phyloP scores from a whole-genome alignment of 2,888 invertebrate species.

The Drosophila longiperda region DNA sequence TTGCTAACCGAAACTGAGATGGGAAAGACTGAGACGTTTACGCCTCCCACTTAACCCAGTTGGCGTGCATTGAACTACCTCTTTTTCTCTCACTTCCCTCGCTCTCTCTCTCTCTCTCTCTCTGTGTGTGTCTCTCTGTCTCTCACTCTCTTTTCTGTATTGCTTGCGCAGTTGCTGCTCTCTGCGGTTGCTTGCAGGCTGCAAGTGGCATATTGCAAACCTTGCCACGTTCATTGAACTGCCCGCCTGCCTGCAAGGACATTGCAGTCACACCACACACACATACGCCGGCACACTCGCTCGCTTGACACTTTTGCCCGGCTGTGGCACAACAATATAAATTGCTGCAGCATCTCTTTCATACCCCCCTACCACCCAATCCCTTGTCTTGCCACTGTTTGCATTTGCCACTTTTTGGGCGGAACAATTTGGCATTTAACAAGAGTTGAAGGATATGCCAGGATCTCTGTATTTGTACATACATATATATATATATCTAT shows the following conservation, averaged over 20 bases:
- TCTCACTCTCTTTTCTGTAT: background rate
- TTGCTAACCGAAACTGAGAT: conserved; percentile 1
- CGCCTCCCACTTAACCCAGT: conserved; percentile 63
- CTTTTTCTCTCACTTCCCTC: conserved; percentile 3
- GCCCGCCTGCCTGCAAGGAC: conserved; percentile 64
- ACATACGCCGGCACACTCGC: conserved; percentile 10
- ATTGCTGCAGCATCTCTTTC: conserved; percentile 18
- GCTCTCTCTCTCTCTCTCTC: background rate
- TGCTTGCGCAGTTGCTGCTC: conserved; percentile 30
- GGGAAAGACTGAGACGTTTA: background rate
- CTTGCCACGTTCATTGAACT: conserved; percentile 67
- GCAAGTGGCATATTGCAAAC: conserved; percentile 57
- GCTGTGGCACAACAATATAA: conserved; percentile 54
- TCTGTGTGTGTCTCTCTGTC: background rate
- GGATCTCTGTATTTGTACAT: background rate
- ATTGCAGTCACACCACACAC: conserved; percentile 54
- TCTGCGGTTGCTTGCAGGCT: conserved; percentile 54
- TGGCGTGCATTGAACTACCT: conserved; percentile 68
- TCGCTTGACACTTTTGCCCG: conserved; percentile 43
- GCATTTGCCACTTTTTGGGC: conserved; percentile 40
- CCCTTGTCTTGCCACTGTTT: conserved; percentile 1
- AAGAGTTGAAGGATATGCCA: conserved; percentile 69
- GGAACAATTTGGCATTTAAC: conserved; percentile 69
- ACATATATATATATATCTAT: conserved; percentile 6
- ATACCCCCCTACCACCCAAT: background rate